Percentiles rank a stretch among this genome's conserved stretches.
These are phyloP conservation scores for Cladopsammia gracilis DNA, from an alignment of 64 coral and sea anemone genomes.

Conservation along the genomic window DNA sequence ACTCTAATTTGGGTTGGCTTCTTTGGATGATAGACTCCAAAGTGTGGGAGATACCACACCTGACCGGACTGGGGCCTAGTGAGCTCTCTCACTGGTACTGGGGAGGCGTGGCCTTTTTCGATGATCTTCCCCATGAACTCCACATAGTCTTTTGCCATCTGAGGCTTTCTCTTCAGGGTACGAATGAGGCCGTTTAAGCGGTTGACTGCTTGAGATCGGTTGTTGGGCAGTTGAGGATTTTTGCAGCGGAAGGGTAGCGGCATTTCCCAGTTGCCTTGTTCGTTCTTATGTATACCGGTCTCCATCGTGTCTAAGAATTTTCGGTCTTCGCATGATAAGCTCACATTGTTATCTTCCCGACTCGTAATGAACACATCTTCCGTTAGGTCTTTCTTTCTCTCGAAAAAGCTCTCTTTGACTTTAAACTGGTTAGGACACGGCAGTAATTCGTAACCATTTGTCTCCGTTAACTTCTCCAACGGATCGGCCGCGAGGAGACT, in stretches of 20 bases:
- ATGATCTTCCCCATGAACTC: slow-evolving; percentile 69
- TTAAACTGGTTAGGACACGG: slow-evolving; percentile 59
- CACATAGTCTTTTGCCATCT: slow-evolving; percentile 61
- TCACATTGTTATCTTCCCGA: slow-evolving; percentile 30
- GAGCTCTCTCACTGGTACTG: not conserved
- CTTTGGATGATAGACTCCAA: too few relatives aligned
- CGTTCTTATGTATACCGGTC: slow-evolving; percentile 36
- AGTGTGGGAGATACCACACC: too few relatives aligned
- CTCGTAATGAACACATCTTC: slow-evolving; percentile 13
- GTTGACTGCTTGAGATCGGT: slow-evolving; percentile 47
- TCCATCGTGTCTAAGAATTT: slow-evolving; percentile 46
- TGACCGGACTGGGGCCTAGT: not conserved
- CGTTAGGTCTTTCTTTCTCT: not conserved
- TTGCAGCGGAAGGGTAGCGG: slow-evolving; percentile 66
- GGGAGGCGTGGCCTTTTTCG: slow-evolving; percentile 35
- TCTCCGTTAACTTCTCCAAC: not conserved
- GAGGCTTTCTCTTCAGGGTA: slow-evolving; percentile 47
- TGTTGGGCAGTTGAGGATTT: slow-evolving; percentile 48
- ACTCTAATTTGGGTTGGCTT: too few relatives aligned
- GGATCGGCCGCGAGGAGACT: not conserved
- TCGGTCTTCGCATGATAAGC: slow-evolving; percentile 22
- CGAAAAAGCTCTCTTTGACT: slow-evolving; percentile 1
- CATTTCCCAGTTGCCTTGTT: slow-evolving; percentile 76
- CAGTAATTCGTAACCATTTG: not conserved
- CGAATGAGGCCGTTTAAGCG: slow-evolving; percentile 9